Evolutionary conservation across 2,888 invertebrate species (phyloP).

Genomic region (Rhagonycha fulva): DNA sequence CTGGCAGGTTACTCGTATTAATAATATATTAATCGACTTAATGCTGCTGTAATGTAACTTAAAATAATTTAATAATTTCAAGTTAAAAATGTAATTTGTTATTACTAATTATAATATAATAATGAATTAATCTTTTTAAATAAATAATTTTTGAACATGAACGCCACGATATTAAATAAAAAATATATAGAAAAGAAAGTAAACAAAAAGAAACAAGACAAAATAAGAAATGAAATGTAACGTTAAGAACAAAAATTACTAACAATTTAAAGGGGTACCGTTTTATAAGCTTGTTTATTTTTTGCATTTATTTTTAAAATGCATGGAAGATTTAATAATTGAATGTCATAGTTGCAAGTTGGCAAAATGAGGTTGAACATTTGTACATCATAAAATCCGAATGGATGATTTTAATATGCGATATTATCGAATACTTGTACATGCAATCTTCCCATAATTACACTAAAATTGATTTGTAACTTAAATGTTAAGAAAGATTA

Average conservation of each 20-base stretch:
- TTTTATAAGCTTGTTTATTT: not conserved
- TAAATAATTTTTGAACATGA: not conserved
- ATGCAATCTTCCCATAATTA: conserved; percentile 1
- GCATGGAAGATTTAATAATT: not conserved
- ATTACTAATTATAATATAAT: not conserved
- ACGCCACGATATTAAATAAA: not conserved
- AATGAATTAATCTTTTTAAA: not conserved
- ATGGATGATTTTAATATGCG: not conserved
- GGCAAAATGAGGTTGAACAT: not conserved
- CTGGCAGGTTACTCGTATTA: not conserved
- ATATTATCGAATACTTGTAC: not conserved
- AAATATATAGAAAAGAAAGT: not conserved
- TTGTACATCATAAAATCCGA: not conserved
- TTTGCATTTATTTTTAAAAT: not conserved
- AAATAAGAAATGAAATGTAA: not conserved
- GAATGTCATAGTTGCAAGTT: not conserved
- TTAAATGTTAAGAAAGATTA: conserved; percentile 8
- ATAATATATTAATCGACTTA: not conserved
- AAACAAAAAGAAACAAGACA: not conserved
- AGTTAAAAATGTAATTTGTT: not conserved
- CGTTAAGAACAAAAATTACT: not conserved
- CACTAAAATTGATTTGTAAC: not conserved
- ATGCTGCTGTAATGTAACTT: no score
- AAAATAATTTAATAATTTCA: not conserved
- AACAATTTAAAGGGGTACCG: not conserved